A percentile compares a stretch with the other conserved stretches of the same genome.
Evolutionary conservation across 2,888 invertebrate species (phyloP).

Genomic region (Eutolmus rufibarbis): DNA sequence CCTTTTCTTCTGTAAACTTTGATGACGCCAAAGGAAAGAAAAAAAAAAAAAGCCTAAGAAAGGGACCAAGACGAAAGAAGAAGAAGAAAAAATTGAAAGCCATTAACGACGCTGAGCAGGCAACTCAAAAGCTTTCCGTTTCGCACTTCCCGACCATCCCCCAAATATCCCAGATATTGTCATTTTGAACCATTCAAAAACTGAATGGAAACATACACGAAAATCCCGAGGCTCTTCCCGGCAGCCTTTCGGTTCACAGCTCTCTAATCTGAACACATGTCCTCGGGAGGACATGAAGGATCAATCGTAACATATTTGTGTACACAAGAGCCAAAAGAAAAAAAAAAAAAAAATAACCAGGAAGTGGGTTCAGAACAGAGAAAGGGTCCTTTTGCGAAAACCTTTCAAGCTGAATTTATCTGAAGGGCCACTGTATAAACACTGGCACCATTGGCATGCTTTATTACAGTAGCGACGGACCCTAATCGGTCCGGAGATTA

Average conservation of each 20-base stretch:
- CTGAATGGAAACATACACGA: neutral
- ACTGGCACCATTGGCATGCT: neutral
- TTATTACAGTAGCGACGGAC: neutral
- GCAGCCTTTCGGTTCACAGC: neutral
- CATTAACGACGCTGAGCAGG: neutral
- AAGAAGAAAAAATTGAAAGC: neutral
- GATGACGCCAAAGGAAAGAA: neutral
- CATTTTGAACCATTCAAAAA: conserved; percentile 8
- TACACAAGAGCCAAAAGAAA: neutral
- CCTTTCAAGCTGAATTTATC: conserved; percentile 11
- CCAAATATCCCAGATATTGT: neutral
- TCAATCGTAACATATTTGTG: conserved; percentile 21
- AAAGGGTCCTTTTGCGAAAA: neutral
- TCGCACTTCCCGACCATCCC: neutral
- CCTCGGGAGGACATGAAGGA: neutral
- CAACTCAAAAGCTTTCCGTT: conserved; percentile 4
- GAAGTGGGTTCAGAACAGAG: neutral
- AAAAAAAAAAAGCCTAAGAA: neutral
- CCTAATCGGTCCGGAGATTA: conserved; percentile 14
- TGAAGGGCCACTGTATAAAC: neutral
- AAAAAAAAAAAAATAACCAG: neutral
- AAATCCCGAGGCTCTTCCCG: neutral
- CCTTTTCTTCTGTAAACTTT: conserved; percentile 27
- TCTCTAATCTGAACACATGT: conserved; percentile 19
- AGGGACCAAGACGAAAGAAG: neutral